Percentiles rank a stretch among this genome's conserved stretches.
phyloP scores from a whole-genome alignment of 1,140 invertebrate species.

The Mylabris phalerata region DNA sequence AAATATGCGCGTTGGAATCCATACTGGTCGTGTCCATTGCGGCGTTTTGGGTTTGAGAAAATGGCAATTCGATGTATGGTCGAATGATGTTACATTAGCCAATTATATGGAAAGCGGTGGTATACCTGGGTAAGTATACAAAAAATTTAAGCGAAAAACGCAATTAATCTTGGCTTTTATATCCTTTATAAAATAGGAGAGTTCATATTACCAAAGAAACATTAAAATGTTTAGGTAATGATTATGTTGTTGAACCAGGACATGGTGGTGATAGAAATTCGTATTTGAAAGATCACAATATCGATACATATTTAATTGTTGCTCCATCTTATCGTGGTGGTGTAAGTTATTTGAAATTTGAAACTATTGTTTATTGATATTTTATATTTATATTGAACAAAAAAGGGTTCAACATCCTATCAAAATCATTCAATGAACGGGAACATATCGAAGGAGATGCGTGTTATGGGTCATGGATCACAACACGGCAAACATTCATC shows the following conservation, averaged over 20 bases:
- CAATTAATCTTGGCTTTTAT: constrained; percentile 17
- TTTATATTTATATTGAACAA: neutral
- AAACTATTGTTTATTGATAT: no score
- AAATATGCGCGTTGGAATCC: constrained; percentile 93
- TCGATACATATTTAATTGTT: constrained; percentile 87
- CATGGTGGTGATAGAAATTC: constrained; percentile 74
- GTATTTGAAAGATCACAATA: constrained; percentile 86
- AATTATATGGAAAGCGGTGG: constrained; percentile 96
- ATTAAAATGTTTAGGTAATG: constrained; percentile 70
- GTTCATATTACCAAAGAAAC: constrained; percentile 95
- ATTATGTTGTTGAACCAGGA: constrained; percentile 87
- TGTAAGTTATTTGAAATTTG: constrained; percentile 42
- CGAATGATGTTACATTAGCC: constrained; percentile 90
- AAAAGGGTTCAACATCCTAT: constrained; percentile 42
- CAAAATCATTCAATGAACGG: constrained; percentile 61
- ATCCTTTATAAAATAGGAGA: constrained; percentile 50
- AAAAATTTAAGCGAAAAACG: neutral
- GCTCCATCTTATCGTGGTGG: constrained; percentile 64
- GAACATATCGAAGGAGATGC: constrained; percentile 77
- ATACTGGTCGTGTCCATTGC: constrained; percentile 88
- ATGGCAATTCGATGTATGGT: constrained; percentile 94
- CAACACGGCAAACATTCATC: constrained; percentile 59
- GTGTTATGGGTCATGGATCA: constrained; percentile 77
- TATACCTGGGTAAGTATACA: constrained; percentile 70
- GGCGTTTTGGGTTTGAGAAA: constrained; percentile 87